Base-by-base conservation (phyloP, 2,888 invertebrate species). In the Girardia tigrina region DNA sequence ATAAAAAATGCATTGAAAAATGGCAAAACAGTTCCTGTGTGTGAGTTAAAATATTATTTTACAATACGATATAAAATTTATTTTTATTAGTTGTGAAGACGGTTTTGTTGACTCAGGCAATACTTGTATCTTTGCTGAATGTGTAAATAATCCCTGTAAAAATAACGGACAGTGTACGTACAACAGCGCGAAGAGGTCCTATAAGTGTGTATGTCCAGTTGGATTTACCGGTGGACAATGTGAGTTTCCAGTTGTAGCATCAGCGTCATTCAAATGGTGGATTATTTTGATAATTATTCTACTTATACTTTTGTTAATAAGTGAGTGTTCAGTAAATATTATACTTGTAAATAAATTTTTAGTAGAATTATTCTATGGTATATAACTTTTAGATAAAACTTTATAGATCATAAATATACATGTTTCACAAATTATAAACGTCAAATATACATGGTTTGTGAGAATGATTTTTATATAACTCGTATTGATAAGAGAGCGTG, bases 1-100 rank as follows among this genome's bases (percentile, higher is more conserved):
- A 56, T 56, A 4, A 56, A 23, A 56, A 56, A 56, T 56, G 56
- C 23, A 16, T 56, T n/a, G 56, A 56, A n/a, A 56, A 56, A 56
- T 56, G 56, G 56, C 56, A 56, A 56, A 56, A 56, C 23, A 56
- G n/a, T n/a, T 8, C 56, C 23, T 56, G 56, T 56, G 56, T 56
- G 56, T 56, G n/a, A 56, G 56, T 16, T 56, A 20, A 4, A 16
- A 12, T 56, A n/a, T 20, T 4, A 20, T 56, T 56, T 8, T 16
- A 8, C 23, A 56, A 56, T 4, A 4, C 4, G 2, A 56, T 56
- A 20, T 36, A 36, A 12, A 12, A 56, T 56, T 12, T 8, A 2
- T 56, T 8, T 23, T 56, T 56, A 20, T 6, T 12, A 56, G 56
- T 20, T 56, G 56, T 56, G 56, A 56, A 56, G 56, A 56, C 6